Conservation (phyloP, 1,140 invertebrate species). For the Anastrepha obliqua region DNA sequence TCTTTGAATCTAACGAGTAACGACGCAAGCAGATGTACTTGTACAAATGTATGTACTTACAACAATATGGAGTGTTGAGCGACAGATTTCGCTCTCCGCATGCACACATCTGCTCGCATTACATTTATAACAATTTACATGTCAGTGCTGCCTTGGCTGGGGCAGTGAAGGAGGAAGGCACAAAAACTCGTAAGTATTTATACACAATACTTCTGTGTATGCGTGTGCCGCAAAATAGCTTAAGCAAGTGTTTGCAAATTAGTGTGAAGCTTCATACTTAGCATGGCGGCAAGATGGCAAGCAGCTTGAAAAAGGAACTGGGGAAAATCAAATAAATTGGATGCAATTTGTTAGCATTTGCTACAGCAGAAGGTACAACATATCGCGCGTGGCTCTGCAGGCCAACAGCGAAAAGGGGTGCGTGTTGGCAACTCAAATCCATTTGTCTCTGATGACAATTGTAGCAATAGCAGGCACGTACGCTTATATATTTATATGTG, state of each 20-base stretch:
- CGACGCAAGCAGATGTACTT: background rate
- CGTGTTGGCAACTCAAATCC: background rate
- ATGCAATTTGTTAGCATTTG: constrained; percentile 34
- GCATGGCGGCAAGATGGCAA: background rate
- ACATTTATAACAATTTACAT: constrained; percentile 39
- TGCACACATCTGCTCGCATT: no score
- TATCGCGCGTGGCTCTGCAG: background rate
- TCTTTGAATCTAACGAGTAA: constrained; percentile 37
- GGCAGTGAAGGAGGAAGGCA: background rate
- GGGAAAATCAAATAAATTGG: constrained; percentile 30
- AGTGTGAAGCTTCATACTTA: constrained; percentile 22
- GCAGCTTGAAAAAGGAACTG: constrained; percentile 13
- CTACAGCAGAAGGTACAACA: background rate
- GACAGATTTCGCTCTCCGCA: background rate
- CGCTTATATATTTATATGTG: background rate
- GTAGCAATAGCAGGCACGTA: background rate
- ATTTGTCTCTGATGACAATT: constrained; percentile 25
- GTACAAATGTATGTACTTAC: background rate
- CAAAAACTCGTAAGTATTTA: background rate
- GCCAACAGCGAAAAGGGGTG: background rate
- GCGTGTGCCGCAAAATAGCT: background rate
- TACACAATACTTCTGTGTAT: background rate
- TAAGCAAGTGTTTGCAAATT: constrained; percentile 21
- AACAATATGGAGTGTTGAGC: background rate
- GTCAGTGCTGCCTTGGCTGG: background rate